Evolutionary conservation across 92 coral and sea anemone genomes (phyloP).

Genomic region (Epizoanthus rinbou): DNA sequence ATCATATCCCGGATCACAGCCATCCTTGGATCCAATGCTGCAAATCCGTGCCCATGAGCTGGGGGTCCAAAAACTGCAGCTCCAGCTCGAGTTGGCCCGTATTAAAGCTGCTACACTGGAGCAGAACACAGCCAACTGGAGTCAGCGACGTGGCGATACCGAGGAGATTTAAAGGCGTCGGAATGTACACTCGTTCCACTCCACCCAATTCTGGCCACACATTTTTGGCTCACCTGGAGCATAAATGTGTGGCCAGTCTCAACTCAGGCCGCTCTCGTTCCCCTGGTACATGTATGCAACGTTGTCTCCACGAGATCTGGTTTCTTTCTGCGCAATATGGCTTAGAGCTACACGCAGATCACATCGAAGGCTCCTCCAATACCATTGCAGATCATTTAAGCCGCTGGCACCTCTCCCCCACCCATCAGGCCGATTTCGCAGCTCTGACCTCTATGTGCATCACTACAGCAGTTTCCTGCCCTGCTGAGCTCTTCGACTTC

Average conservation of each 20-base stretch:
- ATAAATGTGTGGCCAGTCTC: neutral
- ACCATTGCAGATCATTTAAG: conserved; percentile 37
- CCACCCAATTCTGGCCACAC: conserved; percentile 32
- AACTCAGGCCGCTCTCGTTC: conserved; percentile 27
- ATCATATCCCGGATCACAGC: no score
- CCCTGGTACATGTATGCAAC: no score
- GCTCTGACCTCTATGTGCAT: conserved; percentile 9
- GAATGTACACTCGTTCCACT: neutral
- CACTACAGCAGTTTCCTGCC: neutral
- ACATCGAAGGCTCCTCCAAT: no score
- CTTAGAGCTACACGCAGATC: no score
- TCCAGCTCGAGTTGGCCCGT: neutral
- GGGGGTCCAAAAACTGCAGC: neutral
- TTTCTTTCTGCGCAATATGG: no score
- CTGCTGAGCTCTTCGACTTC: conserved; percentile 9
- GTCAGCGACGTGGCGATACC: neutral
- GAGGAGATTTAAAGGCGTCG: neutral
- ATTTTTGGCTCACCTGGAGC: conserved; percentile 31
- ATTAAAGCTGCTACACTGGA: neutral
- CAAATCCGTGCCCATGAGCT: neutral
- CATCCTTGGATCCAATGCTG: no score
- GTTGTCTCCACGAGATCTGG: no score
- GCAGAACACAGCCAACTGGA: neutral
- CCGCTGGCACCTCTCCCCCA: conserved; percentile 31
- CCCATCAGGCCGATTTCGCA: conserved; percentile 18